Evolutionary conservation across 2,888 invertebrate genomes (phyloP).

Genomic region (Drosophila picticornis): DNA sequence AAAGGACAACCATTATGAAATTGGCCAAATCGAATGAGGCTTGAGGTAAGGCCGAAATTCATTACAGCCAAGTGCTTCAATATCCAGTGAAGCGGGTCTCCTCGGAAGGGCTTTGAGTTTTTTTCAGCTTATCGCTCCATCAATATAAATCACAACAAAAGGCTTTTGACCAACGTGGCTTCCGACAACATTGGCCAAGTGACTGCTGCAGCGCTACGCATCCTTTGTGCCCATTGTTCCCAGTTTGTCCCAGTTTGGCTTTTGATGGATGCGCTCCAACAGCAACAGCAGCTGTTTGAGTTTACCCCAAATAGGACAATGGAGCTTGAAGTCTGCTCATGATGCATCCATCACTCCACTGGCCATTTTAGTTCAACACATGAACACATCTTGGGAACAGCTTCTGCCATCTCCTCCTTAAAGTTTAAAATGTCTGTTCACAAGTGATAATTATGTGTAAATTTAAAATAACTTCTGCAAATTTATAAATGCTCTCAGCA

Average conservation of each 20-base stretch:
- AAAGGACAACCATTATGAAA: background rate
- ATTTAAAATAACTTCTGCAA: background rate
- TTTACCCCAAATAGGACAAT: conserved; percentile 44
- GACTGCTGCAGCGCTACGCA: conserved; percentile 36
- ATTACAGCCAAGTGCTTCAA: conserved; percentile 62
- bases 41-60: conserved; percentile 37
- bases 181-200: conserved; percentile 58
- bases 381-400: conserved; percentile 10
- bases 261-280: conserved; percentile 68
- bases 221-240: conserved; percentile 61
- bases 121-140: conserved; percentile 56
- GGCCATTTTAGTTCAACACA: conserved; percentile 24
- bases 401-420: conserved; percentile 5
- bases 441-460: conserved; percentile 27
- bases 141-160: conserved; percentile 79
- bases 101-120: background rate
- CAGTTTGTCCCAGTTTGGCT: conserved; percentile 36
- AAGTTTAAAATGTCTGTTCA: conserved; percentile 12
- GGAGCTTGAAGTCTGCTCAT: conserved; percentile 31
- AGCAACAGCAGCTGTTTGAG: conserved; percentile 34
- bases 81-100: conserved; percentile 43
- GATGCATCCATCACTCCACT: conserved; percentile 52
- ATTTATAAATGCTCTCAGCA: background rate
- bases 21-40: background rate
- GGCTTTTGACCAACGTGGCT: conserved; percentile 61